Base-by-base conservation (phyloP, 2,113 vertebrate species). In the Tragelaphus scriptus region DNA sequence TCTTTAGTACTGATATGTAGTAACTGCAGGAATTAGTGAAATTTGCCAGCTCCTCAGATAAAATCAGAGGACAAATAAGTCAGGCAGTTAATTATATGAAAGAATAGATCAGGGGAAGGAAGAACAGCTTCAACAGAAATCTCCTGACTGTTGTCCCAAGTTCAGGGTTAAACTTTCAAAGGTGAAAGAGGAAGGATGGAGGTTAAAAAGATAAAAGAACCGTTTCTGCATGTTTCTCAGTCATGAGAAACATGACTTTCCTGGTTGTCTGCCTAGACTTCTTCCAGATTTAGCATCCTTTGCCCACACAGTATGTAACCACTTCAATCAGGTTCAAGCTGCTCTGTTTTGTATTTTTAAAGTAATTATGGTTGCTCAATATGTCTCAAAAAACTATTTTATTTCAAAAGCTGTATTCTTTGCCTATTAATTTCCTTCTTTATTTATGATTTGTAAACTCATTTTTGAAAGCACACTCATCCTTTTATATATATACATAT, bases 31-130 rank as follows among this genome's bases (percentile, higher is more conserved):
- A 98, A 97, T 98, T 97, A 97, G 97, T 92, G 88, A 96, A 95
- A 95, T 91, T 91, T 19, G 5, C 79, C 85, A 92, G 92, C 23
- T 85, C 51, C 90, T 95, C 95, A 91, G 94, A 97, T 97, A 96
- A 97, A 92, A 98, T 98, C 95, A 97, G 95, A 98, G 95, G 97
- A 95, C 98, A 96, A 97, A 97, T 65, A 96, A 98, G 97, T 97
- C 96, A 97, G 51, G 17, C 93, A 95, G 97, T 96, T 97, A 98
- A 98, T 97, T 92, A 96, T 90, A 85, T 82, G 86, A 91, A 88
- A 94, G 87, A 98, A 96, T 88, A 95, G 93, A 95, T 96, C 25
- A 91, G 63, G 21, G 17, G 25, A 96, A 81, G 36, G 68, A 84
- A 93, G 96, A 94, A 95, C 40, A 95, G 55, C 85, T 96, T 93